Evolutionary conservation across 2,888 invertebrate species (phyloP), one percentile per base, ranked within the genome.

Genomic region (Scrobipalpa atriplicella): DNA sequence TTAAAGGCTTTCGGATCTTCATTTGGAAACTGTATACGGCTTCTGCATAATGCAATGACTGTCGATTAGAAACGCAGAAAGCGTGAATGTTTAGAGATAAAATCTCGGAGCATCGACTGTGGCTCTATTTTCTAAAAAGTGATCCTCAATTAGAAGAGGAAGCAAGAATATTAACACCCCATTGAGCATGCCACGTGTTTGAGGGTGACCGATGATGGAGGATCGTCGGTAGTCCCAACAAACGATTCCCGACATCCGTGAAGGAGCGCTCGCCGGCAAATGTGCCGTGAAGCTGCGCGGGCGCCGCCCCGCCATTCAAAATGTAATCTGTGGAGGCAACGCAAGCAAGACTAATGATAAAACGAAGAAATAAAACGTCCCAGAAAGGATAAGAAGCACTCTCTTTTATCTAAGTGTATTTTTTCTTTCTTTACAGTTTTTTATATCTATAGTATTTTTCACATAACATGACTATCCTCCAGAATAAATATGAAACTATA

Each of bases 391-490:
- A 89, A 90, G 85, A 81, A 85, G 87, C 89, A 85, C 87, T 89
- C 85, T 83, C 82, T 85, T 86, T 88, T 89, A 89, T 89, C 88
- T 86, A 83, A 83, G 80, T 83, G 78, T 80, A 79, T 85, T 82
- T 82, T 83, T 78, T 81, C 77, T 79, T 82, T 79, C 78, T 83
- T 79, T n/a, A n/a, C n/a, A n/a, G n/a, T n/a, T n/a, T n/a, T n/a
- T n/a, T n/a, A n/a, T n/a, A n/a, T n/a, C n/a, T n/a, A n/a, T n/a
- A n/a, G n/a, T n/a, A n/a, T n/a, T n/a, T n/a, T n/a, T n/a, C n/a
- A n/a, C n/a, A n/a, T n/a, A n/a, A n/a, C n/a, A n/a, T n/a, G n/a
- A n/a, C n/a, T n/a, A n/a, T n/a, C n/a, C n/a, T n/a, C n/a, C n/a
- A n/a, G n/a, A n/a, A n/a, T n/a, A n/a, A n/a, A n/a, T n/a, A n/a